Evolutionary conservation across 1,140 invertebrate species (phyloP), one percentile per base, ranked within the genome.

Genomic region (Lethrus apterus): DNA sequence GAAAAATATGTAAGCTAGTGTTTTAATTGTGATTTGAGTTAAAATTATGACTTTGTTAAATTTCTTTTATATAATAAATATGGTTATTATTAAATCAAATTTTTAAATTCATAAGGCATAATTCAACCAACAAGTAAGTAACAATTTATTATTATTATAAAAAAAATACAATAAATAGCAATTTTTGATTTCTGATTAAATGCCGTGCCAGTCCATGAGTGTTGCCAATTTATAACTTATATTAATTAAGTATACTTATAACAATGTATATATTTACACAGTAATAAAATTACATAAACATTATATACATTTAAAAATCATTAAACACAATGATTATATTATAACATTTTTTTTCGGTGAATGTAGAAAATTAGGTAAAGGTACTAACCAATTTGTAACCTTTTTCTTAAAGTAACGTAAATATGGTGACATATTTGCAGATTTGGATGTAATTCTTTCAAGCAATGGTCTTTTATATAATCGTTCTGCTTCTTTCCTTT

Each of bases 401-500:
- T 48, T 49, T 18, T 54, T 48, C 34, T 55, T 45, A 23, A 59
- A 18, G n/a, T 41, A 36, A 18, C 51, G 34, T 24, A 63, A 38
- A 48, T 55, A 60, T 17, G 32, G 18, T 10, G 58, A 58, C 8
- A 60, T 18, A 17, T 9, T 46, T 14, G 23, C 13, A 10, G 43
- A 48, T 43, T 55, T 58, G 13, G 41, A 33, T 9, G 36, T 33
- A 14, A 54, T 33, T 32, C 68, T 54, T 40, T 80, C 76, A 13
- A 80, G 56, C 9, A 81, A 56, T 0, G 79, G 75, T 48, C 73
- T 58, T 46, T 73, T 74, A 58, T 77, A 83, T 2, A 84, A 58
- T 43, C 78, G 65, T 30, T 70, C 66, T 0, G 81, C 75, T 60
- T 84, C 78, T 7, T 61, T 23, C 20, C 69, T 59, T 59, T 84